Evolutionary conservation across 2,888 invertebrate species (phyloP).

Genomic region (Lucinisca nassula): DNA sequence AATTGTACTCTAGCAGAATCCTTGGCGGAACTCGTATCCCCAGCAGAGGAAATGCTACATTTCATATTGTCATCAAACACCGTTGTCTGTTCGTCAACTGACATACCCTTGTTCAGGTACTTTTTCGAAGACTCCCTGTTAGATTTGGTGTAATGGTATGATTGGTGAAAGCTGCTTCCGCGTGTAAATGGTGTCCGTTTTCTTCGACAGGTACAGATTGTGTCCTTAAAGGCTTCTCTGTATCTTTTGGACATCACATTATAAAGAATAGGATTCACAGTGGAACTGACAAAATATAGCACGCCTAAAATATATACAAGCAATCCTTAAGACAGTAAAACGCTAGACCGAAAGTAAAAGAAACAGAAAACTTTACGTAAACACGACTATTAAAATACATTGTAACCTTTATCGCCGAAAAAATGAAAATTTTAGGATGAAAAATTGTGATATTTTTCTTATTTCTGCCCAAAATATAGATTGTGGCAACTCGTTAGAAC

Average conservation of each 20-base stretch:
- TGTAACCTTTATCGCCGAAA: too few relatives aligned
- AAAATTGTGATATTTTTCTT: too few relatives aligned
- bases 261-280: constrained; percentile 97
- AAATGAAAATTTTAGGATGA: too few relatives aligned
- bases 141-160: constrained; percentile 36
- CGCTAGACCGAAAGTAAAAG: too few relatives aligned
- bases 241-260: constrained; percentile 98
- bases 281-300: constrained; percentile 96
- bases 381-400: too few relatives aligned
- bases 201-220: constrained; percentile 19
- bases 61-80: constrained; percentile 3
- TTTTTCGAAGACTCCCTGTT: not conserved
- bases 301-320: constrained; percentile 90
- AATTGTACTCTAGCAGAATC: not conserved
- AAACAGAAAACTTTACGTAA: too few relatives aligned
- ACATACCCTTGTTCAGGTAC: not conserved
- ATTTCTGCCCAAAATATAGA: too few relatives aligned
- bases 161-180: constrained; percentile 53
- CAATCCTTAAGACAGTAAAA: too few relatives aligned
- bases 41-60: not conserved
- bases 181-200: not conserved
- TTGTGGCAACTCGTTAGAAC: too few relatives aligned
- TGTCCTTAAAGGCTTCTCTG: constrained; percentile 94
- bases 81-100: not conserved
- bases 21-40: not conserved